Conservation (phyloP, 2,113 vertebrate genomes). For the Tautogolabrus adspersus region DNA sequence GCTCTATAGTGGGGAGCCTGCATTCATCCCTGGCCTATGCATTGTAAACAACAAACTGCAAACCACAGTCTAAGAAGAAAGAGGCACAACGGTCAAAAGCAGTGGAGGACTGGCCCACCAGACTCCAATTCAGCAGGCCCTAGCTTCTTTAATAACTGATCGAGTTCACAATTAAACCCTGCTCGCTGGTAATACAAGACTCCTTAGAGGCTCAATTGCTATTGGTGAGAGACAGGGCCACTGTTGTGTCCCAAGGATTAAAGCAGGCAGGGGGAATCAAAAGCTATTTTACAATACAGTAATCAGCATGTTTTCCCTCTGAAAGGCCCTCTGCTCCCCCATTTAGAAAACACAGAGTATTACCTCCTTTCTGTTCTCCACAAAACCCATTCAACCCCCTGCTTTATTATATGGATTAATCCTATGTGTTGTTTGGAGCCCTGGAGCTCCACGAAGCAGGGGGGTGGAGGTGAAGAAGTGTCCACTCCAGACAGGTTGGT, state of each 20-base stretch:
- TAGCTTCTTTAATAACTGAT: conserved; percentile 85
- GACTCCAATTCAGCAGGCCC: conserved; percentile 80
- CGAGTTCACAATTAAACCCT: conserved; percentile 88
- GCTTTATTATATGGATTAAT: conserved; percentile 85
- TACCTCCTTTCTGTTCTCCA: conserved; percentile 77
- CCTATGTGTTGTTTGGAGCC: conserved; percentile 75
- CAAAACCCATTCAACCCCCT: conserved; percentile 82
- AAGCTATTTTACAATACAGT: conserved; percentile 90
- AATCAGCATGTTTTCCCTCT: conserved; percentile 89
- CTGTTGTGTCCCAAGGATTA: conserved; percentile 86
- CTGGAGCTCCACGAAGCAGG: conserved; percentile 65
- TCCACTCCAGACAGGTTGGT: conserved; percentile 76
- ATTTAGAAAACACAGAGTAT: conserved; percentile 85
- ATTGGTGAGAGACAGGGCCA: conserved; percentile 83
- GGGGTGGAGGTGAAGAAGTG: conserved; percentile 71
- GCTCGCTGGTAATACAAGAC: conserved; percentile 81
- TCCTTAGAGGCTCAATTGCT: conserved; percentile 82
- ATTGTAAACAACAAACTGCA: conserved; percentile 82
- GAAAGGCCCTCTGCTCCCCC: conserved; percentile 84
- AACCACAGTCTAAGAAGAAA: conserved; percentile 77
- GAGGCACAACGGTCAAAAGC: conserved; percentile 82
- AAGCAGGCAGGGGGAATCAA: conserved; percentile 87
- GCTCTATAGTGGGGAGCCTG: conserved; percentile 69
- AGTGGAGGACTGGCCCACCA: conserved; percentile 79
- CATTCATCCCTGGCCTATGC: conserved; percentile 81